Evolutionary conservation across 2,888 invertebrate genomes (phyloP), one percentile per base, ranked within the genome.

Genomic region (Neoascia interrupta): DNA sequence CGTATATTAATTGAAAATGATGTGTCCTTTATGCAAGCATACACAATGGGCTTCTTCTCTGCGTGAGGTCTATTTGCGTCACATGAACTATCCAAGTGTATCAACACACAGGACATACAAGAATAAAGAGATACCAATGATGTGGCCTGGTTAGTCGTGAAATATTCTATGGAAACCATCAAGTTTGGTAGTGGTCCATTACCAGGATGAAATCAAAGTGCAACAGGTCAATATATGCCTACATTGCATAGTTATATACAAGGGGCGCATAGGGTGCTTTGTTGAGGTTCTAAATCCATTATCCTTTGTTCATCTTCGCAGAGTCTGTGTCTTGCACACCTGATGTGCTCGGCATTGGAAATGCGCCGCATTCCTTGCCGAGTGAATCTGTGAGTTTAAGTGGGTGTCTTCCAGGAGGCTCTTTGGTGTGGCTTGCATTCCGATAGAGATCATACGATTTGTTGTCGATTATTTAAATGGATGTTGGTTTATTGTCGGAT

Each of bases 181-280:
- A n/a, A 36, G 39, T 34, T 15, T 60, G 28, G 23, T 28, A 8
- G 18, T 39, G 23, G 1, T 26, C 15, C 19, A 11, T 18, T 18
- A 2, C 45, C 10, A 28, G 15, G 11, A 34, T 31, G 45, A 26
- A 15, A 43, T 72, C 66, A 72, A 41, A 72, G 36, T 49, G 66
- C 72, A 72, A 66, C 66, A 72, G 72, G 66, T 72, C 31, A 41
- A 43, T 39, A 53, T 58, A 37, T 64, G 60, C 60, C n/a, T n/a
- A n/a, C n/a, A n/a, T n/a, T n/a, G n/a, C n/a, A n/a, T n/a, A n/a
- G n/a, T n/a, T n/a, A n/a, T n/a, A n/a, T n/a, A n/a, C n/a, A n/a
- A n/a, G 39, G 19, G 26, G 36, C 51, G 16, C 45, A 51, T 37
- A 58, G 43, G 31, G 41, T 41, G 39, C 13, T 72, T 63, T 75